Conservation (phyloP, 2,888 invertebrate species). For the Ennomos erosarius region DNA sequence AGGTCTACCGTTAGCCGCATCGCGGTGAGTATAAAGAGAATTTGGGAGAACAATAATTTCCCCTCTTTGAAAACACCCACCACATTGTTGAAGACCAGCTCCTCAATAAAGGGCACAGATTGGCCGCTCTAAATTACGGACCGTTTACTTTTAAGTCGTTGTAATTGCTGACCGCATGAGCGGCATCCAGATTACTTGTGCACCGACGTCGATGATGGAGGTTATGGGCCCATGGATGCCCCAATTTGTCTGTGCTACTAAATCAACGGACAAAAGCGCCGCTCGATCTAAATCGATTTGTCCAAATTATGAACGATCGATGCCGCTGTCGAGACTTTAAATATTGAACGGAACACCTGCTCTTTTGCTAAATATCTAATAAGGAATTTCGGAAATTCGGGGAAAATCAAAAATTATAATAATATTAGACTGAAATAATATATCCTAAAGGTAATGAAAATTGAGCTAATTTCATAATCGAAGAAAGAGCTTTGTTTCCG, state of each 20-base stretch:
- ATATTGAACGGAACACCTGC: conserved; percentile 66
- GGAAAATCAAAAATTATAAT: conserved; percentile 12
- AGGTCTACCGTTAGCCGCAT: background rate
- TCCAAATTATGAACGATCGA: conserved; percentile 73
- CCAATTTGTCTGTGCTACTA: conserved; percentile 81
- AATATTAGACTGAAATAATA: background rate
- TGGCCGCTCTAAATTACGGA: conserved; percentile 71
- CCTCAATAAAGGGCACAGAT: conserved; percentile 57
- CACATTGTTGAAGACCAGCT: conserved; percentile 29
- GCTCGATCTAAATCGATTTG: conserved; percentile 82
- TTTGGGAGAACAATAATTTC: conserved; percentile 9
- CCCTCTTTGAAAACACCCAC: conserved; percentile 29
- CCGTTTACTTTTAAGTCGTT: conserved; percentile 75
- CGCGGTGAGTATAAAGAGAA: conserved; percentile 19
- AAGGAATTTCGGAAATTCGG: conserved; percentile 14
- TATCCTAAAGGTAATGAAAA: too few relatives aligned
- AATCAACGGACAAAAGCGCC: conserved; percentile 81
- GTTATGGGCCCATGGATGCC: conserved; percentile 48
- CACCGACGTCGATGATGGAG: conserved; percentile 24
- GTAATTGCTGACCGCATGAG: conserved; percentile 73
- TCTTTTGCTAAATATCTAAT: conserved; percentile 45
- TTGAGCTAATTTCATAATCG: background rate
- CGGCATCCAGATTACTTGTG: conserved; percentile 67
- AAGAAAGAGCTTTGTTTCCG: background rate
- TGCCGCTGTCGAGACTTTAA: conserved; percentile 58